These are phyloP conservation scores for Pecten maximus DNA, from an alignment of 2,888 invertebrate species.

Conservation along the genomic window DNA sequence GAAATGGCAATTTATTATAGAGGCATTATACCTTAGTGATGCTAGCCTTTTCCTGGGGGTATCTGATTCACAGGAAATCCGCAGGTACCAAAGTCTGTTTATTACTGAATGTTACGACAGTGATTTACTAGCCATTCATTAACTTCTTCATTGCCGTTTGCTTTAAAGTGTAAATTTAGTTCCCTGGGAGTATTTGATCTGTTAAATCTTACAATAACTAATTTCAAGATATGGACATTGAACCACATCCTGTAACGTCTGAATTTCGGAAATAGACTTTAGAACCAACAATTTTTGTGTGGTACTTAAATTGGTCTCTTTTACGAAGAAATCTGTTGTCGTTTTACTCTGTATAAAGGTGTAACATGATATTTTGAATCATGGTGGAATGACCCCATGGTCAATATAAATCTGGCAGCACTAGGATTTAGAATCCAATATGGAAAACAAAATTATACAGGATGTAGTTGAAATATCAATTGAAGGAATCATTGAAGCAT, in stretches of 20 bases:
- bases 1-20: not conserved
- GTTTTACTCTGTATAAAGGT: no score
- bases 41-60: not conserved
- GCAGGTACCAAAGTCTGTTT: not conserved
- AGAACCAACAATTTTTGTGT: no score
- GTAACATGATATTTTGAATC: no score
- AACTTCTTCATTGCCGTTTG: not conserved
- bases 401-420: no score
- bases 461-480: not conserved
- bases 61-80: conserved; percentile 3
- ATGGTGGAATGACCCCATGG: no score
- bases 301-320: no score
- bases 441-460: no score
- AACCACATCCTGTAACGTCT: not conserved
- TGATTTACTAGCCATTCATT: not conserved
- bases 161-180: not conserved
- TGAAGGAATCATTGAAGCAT: not conserved
- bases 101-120: not conserved
- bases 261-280: not conserved
- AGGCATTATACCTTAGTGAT: not conserved
- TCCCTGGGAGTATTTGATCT: not conserved
- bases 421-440: no score
- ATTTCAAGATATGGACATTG: not conserved
- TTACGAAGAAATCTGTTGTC: no score
- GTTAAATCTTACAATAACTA: not conserved